phyloP scores from a whole-genome alignment of 1,140 invertebrate genomes.

The Papilio aristodemus region DNA sequence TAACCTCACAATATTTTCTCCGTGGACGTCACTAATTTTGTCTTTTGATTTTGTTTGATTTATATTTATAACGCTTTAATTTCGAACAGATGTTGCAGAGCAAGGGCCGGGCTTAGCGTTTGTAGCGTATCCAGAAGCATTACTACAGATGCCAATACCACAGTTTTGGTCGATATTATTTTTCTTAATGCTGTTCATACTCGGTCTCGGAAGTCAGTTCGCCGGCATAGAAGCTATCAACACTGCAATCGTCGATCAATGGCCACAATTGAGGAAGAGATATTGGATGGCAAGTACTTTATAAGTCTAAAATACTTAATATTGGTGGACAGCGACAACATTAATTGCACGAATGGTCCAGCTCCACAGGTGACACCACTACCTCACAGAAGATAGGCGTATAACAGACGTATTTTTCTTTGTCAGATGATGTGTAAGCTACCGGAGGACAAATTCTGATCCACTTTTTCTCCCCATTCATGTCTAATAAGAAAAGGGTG shows the following conservation, averaged over 20 bases:
- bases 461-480: too few relatives aligned
- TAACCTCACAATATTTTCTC: too few relatives aligned
- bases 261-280: slow-evolving; percentile 83
- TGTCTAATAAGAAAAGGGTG: too few relatives aligned
- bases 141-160: slow-evolving; percentile 88
- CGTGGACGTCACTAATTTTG: too few relatives aligned
- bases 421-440: too few relatives aligned
- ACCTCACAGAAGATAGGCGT: too few relatives aligned
- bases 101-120: slow-evolving; percentile 90
- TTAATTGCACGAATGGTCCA: too few relatives aligned
- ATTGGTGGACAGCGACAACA: too few relatives aligned
- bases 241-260: slow-evolving; percentile 87
- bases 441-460: too few relatives aligned
- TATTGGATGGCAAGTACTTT: slow-evolving; percentile 81
- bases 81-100: slow-evolving; percentile 79
- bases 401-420: too few relatives aligned
- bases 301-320: background rate
- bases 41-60: too few relatives aligned
- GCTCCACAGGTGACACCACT: too few relatives aligned
- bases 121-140: slow-evolving; percentile 88
- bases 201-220: slow-evolving; percentile 89
- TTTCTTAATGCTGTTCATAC: slow-evolving; percentile 91
- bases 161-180: slow-evolving; percentile 91
- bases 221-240: slow-evolving; percentile 90
- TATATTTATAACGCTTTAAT: slow-evolving; percentile 16